Percentiles rank a stretch among this genome's conserved stretches.
These are phyloP conservation scores for Atethmia centrago DNA, from an alignment of 2,888 invertebrate genomes.

Conservation along the genomic window DNA sequence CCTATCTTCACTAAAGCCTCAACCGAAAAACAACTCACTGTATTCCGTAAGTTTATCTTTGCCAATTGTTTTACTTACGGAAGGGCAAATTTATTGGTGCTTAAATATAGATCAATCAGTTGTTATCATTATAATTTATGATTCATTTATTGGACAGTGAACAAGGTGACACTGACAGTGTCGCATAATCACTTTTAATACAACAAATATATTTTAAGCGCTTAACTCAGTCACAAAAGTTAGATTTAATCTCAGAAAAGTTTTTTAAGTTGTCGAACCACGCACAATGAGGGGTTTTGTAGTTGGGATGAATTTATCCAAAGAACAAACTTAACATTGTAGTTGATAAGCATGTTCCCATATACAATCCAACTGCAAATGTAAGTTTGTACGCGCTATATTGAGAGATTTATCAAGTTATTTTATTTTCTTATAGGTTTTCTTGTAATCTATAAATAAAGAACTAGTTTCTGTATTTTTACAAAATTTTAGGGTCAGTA, in stretches of 20 bases:
- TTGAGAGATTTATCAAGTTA: no score
- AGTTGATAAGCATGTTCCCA: no score
- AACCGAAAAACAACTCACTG: slow-evolving; percentile 92
- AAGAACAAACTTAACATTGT: no score
- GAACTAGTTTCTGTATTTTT: no score
- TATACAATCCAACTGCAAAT: no score
- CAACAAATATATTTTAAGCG: neutral
- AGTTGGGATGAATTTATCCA: no score
- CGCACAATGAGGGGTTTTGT: no score
- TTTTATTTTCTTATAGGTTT: no score
- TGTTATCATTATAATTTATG: slow-evolving; percentile 14
- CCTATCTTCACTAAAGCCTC: slow-evolving; percentile 94
- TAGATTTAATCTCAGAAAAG: neutral
- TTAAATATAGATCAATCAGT: slow-evolving; percentile 19
- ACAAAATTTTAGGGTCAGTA: no score
- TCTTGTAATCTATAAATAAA: no score
- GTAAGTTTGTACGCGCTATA: no score
- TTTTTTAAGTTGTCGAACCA: neutral
- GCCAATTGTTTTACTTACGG: neutral
- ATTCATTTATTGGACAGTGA: slow-evolving; percentile 14
- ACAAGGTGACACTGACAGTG: slow-evolving; percentile 2
- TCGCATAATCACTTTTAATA: neutral
- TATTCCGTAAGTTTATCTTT: slow-evolving; percentile 92
- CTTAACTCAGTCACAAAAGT: neutral
- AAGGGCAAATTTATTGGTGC: neutral